A percentile compares a stretch with the other conserved stretches of the same genome.
These are phyloP conservation scores for Drosophila guanche DNA, from an alignment of 1,140 invertebrate species.

Conservation along the genomic window DNA sequence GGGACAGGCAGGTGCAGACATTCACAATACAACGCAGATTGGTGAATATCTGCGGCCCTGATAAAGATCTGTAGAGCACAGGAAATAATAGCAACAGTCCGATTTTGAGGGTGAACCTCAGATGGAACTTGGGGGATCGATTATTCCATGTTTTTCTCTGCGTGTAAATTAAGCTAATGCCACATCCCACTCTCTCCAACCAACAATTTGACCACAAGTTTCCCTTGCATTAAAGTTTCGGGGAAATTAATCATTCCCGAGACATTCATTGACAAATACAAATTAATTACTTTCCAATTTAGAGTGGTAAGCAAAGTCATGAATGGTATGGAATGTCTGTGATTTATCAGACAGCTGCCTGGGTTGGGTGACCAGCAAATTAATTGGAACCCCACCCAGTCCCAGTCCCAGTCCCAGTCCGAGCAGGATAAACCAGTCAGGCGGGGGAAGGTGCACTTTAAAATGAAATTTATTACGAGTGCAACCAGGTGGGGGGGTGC, in stretches of 20 bases:
- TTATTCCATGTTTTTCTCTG: too few species aligned
- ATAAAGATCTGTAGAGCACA: too few species aligned
- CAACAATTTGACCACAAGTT: slow-evolving; percentile 5
- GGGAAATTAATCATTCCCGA: slow-evolving; percentile 34
- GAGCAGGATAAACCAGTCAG: slow-evolving; percentile 7
- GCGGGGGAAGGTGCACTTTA: slow-evolving; percentile 43
- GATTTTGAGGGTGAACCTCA: too few species aligned
- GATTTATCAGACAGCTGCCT: slow-evolving; percentile 47
- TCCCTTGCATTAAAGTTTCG: background rate
- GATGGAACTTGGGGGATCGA: too few species aligned
- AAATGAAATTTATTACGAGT: slow-evolving; percentile 49
- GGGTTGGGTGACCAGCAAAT: slow-evolving; percentile 47
- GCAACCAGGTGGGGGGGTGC: slow-evolving; percentile 3
- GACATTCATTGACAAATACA: slow-evolving; percentile 42
- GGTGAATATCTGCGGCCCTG: too few species aligned
- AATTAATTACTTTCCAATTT: slow-evolving; percentile 51
- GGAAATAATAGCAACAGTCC: too few species aligned
- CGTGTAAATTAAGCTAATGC: too few species aligned
- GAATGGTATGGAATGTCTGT: slow-evolving; percentile 9
- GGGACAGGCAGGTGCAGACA: slow-evolving; percentile 7
- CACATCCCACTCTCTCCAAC: background rate
- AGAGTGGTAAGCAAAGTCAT: slow-evolving; percentile 1
- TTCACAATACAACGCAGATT: too few species aligned
- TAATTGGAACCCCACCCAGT: slow-evolving; percentile 53
- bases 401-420: background rate